Conservation (phyloP, 2,888 invertebrate species). For the Heterodera filipjevi region DNA sequence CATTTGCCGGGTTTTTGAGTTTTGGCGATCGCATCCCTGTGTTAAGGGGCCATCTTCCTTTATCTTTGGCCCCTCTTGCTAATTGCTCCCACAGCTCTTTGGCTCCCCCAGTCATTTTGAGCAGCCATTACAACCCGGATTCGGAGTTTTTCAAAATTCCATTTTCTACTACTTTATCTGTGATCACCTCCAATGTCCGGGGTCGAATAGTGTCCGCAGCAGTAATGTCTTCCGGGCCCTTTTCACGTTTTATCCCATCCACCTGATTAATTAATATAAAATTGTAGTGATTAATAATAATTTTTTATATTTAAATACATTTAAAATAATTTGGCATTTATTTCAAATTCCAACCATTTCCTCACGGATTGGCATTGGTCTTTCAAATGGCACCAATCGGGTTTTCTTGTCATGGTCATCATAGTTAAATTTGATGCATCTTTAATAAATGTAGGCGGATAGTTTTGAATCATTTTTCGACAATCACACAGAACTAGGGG, state of each 20-base stretch:
- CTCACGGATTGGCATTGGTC: constrained; percentile 13
- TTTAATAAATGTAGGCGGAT: too few relatives aligned
- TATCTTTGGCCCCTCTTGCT: too few relatives aligned
- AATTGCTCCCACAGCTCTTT: too few relatives aligned
- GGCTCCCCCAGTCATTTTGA: too few relatives aligned
- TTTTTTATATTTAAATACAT: background rate
- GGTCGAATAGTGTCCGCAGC: constrained; percentile 9
- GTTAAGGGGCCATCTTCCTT: too few relatives aligned
- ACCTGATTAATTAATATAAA: background rate
- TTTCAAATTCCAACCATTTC: background rate
- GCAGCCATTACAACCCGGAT: too few relatives aligned
- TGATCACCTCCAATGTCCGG: constrained; percentile 4
- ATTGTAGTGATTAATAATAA: background rate
- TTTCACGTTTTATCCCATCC: background rate
- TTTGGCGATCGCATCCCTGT: too few relatives aligned
- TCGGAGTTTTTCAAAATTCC: too few relatives aligned
- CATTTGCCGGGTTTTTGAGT: too few relatives aligned
- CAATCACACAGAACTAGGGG: too few relatives aligned
- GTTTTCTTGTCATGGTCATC: background rate
- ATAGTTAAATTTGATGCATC: constrained; percentile 19
- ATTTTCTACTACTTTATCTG: too few relatives aligned
- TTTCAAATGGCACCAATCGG: background rate
- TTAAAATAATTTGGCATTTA: background rate
- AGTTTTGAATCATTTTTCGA: constrained; percentile 14
- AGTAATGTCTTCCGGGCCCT: background rate